phyloP scores from a whole-genome alignment of 2,888 invertebrate genomes.

The Rhogogaster chlorosoma region DNA sequence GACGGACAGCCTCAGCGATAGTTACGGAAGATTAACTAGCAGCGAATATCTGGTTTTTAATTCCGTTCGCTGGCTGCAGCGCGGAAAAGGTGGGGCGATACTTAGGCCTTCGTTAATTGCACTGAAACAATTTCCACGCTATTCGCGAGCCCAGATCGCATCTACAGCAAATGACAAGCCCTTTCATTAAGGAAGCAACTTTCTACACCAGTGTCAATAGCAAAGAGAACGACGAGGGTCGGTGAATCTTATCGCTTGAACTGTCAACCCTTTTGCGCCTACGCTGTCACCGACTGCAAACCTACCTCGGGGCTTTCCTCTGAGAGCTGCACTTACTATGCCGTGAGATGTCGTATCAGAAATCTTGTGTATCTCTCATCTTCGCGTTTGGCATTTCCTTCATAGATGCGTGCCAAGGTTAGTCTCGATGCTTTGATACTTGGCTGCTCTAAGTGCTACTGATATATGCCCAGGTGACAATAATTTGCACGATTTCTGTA shows the following conservation, averaged over 20 bases:
- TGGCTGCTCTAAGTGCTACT: background rate
- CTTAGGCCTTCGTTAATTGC: background rate
- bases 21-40: background rate
- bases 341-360: slow-evolving; percentile 65
- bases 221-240: slow-evolving; percentile 18
- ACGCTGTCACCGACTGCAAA: slow-evolving; percentile 49
- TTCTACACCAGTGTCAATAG: slow-evolving; percentile 35
- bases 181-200: slow-evolving; percentile 8
- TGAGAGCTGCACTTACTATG: slow-evolving; percentile 65
- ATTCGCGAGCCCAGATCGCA: slow-evolving; percentile 1
- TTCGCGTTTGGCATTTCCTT: background rate
- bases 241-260: slow-evolving; percentile 66
- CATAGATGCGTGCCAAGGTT: background rate
- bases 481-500: background rate
- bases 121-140: slow-evolving; percentile 25
- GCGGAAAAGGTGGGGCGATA: background rate
- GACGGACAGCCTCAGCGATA: background rate
- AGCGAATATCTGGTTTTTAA: background rate
- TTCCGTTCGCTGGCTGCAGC: background rate
- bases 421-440: background rate
- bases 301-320: slow-evolving; percentile 63
- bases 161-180: slow-evolving; percentile 14
- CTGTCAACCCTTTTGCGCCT: slow-evolving; percentile 62
- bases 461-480: background rate
- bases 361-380: slow-evolving; percentile 48